These are phyloP conservation scores for Syrmaticus mikado DNA, from an alignment of 2,113 vertebrate genomes.

Conservation along the genomic window DNA sequence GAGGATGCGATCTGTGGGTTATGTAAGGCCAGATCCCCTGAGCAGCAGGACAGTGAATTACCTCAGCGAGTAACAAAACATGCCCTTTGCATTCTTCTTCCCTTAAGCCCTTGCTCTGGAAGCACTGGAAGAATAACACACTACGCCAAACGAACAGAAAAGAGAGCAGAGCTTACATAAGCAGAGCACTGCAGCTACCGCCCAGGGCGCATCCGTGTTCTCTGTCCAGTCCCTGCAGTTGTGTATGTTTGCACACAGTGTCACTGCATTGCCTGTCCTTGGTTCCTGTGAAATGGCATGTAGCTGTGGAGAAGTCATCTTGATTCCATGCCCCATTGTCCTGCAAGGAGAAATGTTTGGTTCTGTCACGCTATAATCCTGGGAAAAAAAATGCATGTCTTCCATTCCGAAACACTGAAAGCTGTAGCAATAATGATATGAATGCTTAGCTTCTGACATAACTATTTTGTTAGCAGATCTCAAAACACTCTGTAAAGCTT, in stretches of 20 bases:
- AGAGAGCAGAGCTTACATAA: background rate
- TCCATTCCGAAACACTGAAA: background rate
- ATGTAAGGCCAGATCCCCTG: background rate
- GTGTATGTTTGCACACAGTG: background rate
- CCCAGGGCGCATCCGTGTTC: background rate
- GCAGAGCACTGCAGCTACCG: background rate
- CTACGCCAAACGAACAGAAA: accelerated
- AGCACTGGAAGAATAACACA: background rate
- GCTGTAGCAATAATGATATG: background rate
- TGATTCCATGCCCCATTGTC: background rate
- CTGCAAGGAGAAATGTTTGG: background rate
- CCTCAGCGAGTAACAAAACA: background rate
- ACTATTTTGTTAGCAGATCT: background rate
- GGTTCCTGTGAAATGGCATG: background rate
- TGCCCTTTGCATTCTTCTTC: background rate
- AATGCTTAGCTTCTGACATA: background rate
- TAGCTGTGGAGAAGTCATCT: background rate
- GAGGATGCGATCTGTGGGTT: background rate
- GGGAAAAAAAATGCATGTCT: accelerated
- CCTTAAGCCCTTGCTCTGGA: background rate
- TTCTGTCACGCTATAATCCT: background rate
- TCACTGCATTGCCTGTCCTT: background rate
- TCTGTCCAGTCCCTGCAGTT: background rate
- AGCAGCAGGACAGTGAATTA: background rate
- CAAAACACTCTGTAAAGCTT: background rate